Evolutionary conservation across 1,140 invertebrate genomes (phyloP).

Genomic region (Macrocentrus cingulum): DNA sequence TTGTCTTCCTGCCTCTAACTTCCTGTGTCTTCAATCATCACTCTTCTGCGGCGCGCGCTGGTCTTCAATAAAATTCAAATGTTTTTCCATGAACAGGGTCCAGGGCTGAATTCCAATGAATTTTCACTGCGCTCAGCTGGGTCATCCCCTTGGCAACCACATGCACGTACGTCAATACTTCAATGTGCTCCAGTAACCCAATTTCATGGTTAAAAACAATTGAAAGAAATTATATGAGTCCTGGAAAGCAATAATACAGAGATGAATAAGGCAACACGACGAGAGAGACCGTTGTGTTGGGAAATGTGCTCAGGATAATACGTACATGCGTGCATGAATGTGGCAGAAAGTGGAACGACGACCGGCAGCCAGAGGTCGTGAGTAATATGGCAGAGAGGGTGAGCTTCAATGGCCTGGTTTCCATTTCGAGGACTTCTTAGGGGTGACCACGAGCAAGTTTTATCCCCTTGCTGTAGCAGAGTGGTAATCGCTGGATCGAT

Average conservation of each 20-base stretch:
- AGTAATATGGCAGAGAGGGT: conserved; percentile 17
- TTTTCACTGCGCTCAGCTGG: too few species aligned
- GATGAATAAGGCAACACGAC: too few species aligned
- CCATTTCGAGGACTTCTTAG: conserved; percentile 34
- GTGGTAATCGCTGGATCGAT: conserved; percentile 17
- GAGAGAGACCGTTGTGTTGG: too few species aligned
- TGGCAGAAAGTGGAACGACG: conserved; percentile 24
- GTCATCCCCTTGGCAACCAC: conserved; percentile 38
- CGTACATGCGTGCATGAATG: too few species aligned
- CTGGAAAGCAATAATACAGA: not conserved
- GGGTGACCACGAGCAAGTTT: conserved; percentile 35
- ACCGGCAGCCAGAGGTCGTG: conserved; percentile 28
- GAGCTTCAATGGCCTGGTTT: conserved; percentile 45
- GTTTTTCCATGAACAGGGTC: too few species aligned
- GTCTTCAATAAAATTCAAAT: conserved; percentile 3
- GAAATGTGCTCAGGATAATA: too few species aligned
- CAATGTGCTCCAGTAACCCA: conserved; percentile 35
- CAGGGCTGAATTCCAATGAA: too few species aligned
- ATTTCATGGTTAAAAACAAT: conserved; percentile 25
- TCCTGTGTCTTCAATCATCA: conserved; percentile 42
- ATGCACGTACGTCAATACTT: conserved; percentile 41
- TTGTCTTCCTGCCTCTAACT: conserved; percentile 41
- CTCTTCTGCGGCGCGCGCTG: too few species aligned
- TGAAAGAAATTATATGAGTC: not conserved
- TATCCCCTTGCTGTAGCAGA: not conserved